Evolutionary conservation across 1,140 invertebrate genomes (phyloP), one percentile per base, ranked within the genome.

Genomic region (Trinorchestia longiramus): DNA sequence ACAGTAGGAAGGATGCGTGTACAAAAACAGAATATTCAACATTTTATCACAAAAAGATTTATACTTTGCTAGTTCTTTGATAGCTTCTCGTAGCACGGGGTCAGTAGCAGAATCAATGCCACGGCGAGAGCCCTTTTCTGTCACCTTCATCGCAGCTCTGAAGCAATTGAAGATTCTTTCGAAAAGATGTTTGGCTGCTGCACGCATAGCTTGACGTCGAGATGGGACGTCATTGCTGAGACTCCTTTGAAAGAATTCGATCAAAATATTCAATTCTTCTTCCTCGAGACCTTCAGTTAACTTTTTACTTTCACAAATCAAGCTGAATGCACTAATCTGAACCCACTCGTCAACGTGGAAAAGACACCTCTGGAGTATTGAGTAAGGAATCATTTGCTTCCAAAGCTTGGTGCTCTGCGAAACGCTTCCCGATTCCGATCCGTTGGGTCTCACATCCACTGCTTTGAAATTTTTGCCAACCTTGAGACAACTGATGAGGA

Each of bases 271-370:
- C 41, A 99, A 97, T 97, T 99, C 98, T 95, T 97, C 97, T 6
- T 96, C 40, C 0, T 97, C 97, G 96, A 98, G 98, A 0, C 97
- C 87, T 97, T 99, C 98, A 40, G 98, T 98, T 40, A 98, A 98
- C 97, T 98, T 98, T 91, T 98, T 98, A 36, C 98, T 98, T 97
- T 99, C 98, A 96, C 98, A 98, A 36, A 99, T 97, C 17, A 99
- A 97, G 4, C 98, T 98, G 96, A 99, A 97, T 0, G 98, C 98
- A 96, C 97, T 97, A 40, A 98, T 97, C 95, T 97, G 97, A 87
- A 98, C 97, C 97, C 96, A 95, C 87, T 96, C 96, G 90, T 96
- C 96, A n/a, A 77, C 94, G 62, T 96, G 96, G 42, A 92, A 96
- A 6, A 96, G 77, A 45, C 96, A 96, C 44, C 95, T 92, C 43